Evolutionary conservation across 2,113 vertebrate species (phyloP).

Genomic region (Ploceus nigricollis): DNA sequence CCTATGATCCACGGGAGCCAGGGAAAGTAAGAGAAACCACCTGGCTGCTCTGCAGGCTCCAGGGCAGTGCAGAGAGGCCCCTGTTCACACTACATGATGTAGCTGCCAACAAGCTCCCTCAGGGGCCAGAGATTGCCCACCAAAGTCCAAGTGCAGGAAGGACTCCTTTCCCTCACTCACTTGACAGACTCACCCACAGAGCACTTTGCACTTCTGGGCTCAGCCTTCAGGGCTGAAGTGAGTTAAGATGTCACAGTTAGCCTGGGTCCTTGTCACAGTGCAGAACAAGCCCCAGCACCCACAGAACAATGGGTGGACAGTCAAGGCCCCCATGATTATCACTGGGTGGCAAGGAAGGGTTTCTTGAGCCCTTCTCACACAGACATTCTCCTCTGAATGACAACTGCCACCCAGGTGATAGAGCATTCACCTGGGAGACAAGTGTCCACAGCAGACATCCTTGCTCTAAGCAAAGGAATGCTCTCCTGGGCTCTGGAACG

Average conservation of each 20-base stretch:
- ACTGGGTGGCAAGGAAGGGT: not conserved
- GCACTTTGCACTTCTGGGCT: not conserved
- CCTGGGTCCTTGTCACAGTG: not conserved
- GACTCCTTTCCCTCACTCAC: not conserved
- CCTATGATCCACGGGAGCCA: not conserved
- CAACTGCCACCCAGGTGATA: not conserved
- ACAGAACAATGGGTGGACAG: fast-evolving
- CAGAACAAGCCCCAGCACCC: not conserved
- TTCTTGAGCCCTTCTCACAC: not conserved
- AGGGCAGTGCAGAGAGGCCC: not conserved
- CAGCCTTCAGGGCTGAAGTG: not conserved
- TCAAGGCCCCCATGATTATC: not conserved
- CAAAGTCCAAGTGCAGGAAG: not conserved
- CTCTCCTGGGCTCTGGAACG: not conserved
- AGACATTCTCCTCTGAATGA: not conserved
- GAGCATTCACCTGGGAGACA: not conserved
- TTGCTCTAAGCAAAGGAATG: not conserved
- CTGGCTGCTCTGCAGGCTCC: not conserved
- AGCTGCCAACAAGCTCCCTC: not conserved
- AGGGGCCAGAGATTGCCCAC: not conserved
- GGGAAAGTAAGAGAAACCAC: not conserved
- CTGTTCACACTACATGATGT: not conserved
- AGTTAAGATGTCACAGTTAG: not conserved
- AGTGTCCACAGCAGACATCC: not conserved
- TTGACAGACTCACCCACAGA: not conserved